These are phyloP conservation scores for Harpagifer antarcticus DNA, from an alignment of 2,797 vertebrate species.

Conservation along the genomic window DNA sequence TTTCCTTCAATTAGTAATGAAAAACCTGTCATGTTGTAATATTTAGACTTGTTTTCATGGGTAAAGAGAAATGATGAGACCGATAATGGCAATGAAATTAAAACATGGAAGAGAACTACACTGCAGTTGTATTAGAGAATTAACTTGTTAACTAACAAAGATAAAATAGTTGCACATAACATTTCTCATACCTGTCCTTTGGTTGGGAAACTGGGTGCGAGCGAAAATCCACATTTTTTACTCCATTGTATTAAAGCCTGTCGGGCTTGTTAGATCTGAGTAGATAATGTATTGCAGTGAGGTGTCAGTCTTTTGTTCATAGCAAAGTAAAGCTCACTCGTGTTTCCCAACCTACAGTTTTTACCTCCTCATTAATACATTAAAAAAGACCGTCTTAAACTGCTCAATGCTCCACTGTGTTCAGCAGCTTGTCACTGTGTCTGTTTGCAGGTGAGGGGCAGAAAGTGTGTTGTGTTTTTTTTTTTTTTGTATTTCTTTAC, in stretches of 20 bases:
- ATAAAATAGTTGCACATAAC: no score
- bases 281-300: background rate
- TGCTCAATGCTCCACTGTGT: background rate
- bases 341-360: no score
- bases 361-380: background rate
- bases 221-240: background rate
- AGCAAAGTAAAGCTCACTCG: background rate
- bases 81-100: background rate
- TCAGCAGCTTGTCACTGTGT: background rate
- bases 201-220: background rate
- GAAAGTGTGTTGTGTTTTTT: background rate
- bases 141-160: background rate
- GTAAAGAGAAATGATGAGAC: background rate
- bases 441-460: background rate
- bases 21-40: no score
- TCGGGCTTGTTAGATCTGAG: background rate
- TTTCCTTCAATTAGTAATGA: background rate
- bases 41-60: no score
- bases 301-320: background rate
- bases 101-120: background rate
- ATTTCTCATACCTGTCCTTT: background rate
- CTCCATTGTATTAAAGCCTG: background rate
- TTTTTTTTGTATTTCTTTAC: no score
- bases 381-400: background rate
- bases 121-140: background rate